Percentiles rank a stretch among this genome's conserved stretches.
These are phyloP conservation scores for Pristionchus japonicus DNA, from an alignment of 2,888 invertebrate genomes.

Conservation along the genomic window DNA sequence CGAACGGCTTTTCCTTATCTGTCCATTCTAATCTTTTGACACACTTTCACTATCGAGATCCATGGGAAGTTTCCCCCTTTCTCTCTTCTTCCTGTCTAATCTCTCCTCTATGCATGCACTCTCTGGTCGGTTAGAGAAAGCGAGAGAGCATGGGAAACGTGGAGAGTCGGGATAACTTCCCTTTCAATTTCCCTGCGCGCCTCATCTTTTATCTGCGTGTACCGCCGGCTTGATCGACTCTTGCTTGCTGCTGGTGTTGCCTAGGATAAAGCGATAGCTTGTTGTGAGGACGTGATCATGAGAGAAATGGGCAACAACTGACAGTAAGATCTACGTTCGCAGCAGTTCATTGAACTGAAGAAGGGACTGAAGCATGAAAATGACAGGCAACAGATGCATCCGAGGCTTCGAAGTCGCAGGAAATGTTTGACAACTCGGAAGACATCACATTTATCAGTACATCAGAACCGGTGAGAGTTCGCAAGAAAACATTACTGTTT, in stretches of 20 bases:
- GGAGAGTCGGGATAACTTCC: too few relatives aligned
- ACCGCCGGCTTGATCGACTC: neutral
- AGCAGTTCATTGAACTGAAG: too few relatives aligned
- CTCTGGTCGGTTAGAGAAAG: too few relatives aligned
- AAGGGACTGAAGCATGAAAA: too few relatives aligned
- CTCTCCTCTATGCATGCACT: neutral
- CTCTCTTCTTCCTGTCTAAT: neutral
- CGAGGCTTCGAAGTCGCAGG: slow-evolving; percentile 1
- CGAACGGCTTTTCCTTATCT: slow-evolving; percentile 30
- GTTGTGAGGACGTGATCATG: too few relatives aligned
- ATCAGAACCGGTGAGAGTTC: neutral
- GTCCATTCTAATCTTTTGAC: slow-evolving; percentile 42
- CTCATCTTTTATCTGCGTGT: slow-evolving; percentile 4
- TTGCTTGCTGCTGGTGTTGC: too few relatives aligned
- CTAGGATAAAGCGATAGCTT: too few relatives aligned
- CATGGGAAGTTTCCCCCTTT: neutral
- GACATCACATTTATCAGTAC: slow-evolving; percentile 12
- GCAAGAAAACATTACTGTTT: neutral
- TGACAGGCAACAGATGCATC: neutral
- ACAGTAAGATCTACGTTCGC: too few relatives aligned
- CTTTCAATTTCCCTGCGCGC: neutral
- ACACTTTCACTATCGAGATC: slow-evolving; percentile 42
- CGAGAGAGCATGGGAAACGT: too few relatives aligned
- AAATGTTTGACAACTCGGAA: slow-evolving; percentile 34
- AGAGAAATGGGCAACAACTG: neutral